phyloP scores from a whole-genome alignment of 2,888 invertebrate species.

The Cheilosia pagana region DNA sequence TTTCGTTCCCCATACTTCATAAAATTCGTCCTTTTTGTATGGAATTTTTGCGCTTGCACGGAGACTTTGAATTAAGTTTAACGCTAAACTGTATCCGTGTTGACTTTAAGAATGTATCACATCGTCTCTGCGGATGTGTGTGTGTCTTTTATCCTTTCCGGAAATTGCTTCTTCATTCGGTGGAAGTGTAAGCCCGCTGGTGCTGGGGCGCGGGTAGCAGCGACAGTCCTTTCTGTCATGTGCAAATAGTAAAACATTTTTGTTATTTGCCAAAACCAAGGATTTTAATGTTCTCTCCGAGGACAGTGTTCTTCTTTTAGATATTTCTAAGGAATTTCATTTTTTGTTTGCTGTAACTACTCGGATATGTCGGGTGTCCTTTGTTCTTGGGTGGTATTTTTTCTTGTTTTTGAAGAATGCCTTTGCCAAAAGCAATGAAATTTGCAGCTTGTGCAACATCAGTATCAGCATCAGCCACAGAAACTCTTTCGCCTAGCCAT shows the following conservation, averaged over 20 bases:
- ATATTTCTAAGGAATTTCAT: constrained; percentile 35
- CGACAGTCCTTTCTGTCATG: constrained; percentile 62
- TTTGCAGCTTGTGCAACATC: constrained; percentile 55
- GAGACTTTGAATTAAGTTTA: constrained; percentile 23
- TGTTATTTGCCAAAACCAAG: constrained; percentile 72
- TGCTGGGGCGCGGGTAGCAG: neutral
- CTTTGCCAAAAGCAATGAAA: constrained; percentile 63
- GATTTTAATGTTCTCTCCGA: constrained; percentile 64
- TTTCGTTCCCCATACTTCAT: constrained; percentile 6
- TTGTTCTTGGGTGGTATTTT: constrained; percentile 34
- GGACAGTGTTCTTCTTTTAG: constrained; percentile 11
- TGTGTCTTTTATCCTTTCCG: constrained; percentile 59
- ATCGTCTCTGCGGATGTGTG: neutral
- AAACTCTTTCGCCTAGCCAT: constrained; percentile 25
- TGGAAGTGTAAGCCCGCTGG: constrained; percentile 12
- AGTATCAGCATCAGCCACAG: constrained; percentile 64
- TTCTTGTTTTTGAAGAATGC: constrained; percentile 46
- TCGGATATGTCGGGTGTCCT: constrained; percentile 37
- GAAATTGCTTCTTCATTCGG: constrained; percentile 66
- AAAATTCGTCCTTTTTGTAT: neutral
- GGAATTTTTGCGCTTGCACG: neutral
- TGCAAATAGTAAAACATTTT: constrained; percentile 72
- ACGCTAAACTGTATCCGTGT: constrained; percentile 21
- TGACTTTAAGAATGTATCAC: constrained; percentile 42
- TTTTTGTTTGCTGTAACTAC: constrained; percentile 18